These are phyloP conservation scores for Drosophila ironensis DNA, from an alignment of 1,140 invertebrate genomes.

Conservation along the genomic window DNA sequence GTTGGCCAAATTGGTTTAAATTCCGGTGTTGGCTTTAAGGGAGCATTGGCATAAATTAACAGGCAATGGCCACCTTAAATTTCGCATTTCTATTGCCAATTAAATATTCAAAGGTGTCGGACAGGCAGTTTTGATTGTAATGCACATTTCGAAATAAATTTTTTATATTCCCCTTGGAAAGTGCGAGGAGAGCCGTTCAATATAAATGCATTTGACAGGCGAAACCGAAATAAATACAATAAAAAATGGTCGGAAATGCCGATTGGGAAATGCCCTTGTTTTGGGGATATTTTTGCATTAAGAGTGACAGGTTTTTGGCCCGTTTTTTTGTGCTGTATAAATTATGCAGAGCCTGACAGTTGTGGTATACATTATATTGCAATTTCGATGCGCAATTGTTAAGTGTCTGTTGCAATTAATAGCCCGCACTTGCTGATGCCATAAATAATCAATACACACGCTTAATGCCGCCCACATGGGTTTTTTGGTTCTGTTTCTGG, in stretches of 20 bases:
- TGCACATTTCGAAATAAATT: conserved; percentile 1
- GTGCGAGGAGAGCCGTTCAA: conserved; percentile 6
- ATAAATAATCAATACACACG: conserved; percentile 34
- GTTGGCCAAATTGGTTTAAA: no score
- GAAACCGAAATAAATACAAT: not conserved
- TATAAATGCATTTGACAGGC: not conserved
- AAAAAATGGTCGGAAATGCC: no score
- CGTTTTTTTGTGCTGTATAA: no score
- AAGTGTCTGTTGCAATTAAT: conserved; percentile 34
- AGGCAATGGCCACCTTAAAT: not conserved
- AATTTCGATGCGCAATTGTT: conserved; percentile 15
- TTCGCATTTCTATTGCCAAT: not conserved
- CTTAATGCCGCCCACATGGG: not conserved
- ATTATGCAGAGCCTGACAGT: no score
- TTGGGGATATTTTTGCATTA: no score
- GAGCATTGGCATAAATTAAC: no score
- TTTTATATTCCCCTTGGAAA: no score
- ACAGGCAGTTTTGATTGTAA: conserved; percentile 5
- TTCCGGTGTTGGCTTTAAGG: no score
- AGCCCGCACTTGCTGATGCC: conserved; percentile 14
- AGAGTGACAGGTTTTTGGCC: no score
- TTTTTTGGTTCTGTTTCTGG: not conserved
- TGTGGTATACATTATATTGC: no score
- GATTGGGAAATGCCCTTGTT: not conserved
- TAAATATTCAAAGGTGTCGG: not conserved